Percentiles rank a stretch among this genome's conserved stretches.
These are phyloP conservation scores for Crossocerus cetratus DNA, from an alignment of 2,888 invertebrate genomes.

Conservation along the genomic window DNA sequence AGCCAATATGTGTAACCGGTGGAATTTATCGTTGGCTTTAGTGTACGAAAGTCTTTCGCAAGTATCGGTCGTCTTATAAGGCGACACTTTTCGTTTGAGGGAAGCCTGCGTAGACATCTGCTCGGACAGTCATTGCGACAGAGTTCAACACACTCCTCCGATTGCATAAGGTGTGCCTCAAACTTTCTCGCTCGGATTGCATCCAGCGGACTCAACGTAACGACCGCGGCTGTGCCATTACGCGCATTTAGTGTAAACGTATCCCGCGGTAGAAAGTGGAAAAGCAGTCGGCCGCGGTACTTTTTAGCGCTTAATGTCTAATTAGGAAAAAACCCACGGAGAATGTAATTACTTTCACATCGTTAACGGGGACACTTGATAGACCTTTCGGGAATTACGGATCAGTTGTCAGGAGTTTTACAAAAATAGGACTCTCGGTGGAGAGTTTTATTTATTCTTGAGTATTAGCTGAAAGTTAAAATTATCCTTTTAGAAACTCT, in stretches of 20 bases:
- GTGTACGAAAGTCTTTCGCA: not conserved
- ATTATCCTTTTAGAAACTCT: slow-evolving; percentile 79
- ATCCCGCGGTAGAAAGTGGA: slow-evolving; percentile 2
- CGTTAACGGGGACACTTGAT: too few species aligned
- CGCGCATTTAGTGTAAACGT: not conserved
- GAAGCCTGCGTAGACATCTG: slow-evolving; percentile 39
- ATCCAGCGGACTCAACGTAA: slow-evolving; percentile 38
- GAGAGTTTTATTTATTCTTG: not conserved
- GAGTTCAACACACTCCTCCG: slow-evolving; percentile 61
- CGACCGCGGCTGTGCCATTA: not conserved
- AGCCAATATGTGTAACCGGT: too few species aligned
- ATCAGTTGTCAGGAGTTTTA: too few species aligned
- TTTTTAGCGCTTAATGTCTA: not conserved
- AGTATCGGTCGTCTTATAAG: not conserved
- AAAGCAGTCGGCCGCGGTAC: not conserved
- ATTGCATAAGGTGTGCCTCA: slow-evolving; percentile 65
- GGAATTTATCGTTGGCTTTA: too few species aligned
- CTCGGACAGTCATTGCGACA: slow-evolving; percentile 43
- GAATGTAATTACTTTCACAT: too few species aligned
- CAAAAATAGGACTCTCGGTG: too few species aligned
- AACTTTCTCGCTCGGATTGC: slow-evolving; percentile 69
- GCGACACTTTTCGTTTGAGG: slow-evolving; percentile 20
- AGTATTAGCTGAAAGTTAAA: slow-evolving; percentile 10
- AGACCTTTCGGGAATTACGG: too few species aligned
- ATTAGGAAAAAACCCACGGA: too few species aligned